Evolutionary conservation across 2,888 invertebrate genomes (phyloP).

Genomic region (Microplitis deprimator): DNA sequence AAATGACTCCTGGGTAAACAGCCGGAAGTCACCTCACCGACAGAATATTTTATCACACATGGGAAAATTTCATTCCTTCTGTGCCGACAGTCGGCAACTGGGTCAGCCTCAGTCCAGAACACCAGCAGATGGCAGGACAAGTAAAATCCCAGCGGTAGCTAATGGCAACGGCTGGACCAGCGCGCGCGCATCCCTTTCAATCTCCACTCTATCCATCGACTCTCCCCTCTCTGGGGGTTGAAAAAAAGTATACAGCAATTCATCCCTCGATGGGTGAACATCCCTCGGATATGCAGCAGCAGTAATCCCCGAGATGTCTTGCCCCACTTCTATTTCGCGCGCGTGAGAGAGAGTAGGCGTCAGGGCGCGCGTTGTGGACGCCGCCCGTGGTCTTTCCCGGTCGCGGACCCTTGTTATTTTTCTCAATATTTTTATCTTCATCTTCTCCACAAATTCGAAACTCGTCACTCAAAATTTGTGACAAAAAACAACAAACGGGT

Average conservation of each 20-base stretch:
- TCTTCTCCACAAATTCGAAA: background rate
- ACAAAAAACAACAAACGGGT: background rate
- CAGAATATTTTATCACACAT: too few relatives aligned
- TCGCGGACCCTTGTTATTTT: conserved; percentile 23
- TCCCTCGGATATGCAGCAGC: conserved; percentile 24
- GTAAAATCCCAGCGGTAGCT: conserved; percentile 8
- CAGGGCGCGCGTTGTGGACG: conserved; percentile 52
- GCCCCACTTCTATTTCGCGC: conserved; percentile 36
- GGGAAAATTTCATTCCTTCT: too few relatives aligned
- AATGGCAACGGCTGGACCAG: conserved; percentile 41
- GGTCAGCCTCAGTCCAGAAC: too few relatives aligned
- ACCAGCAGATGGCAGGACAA: background rate
- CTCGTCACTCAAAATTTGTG: background rate
- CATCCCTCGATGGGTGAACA: conserved; percentile 31
- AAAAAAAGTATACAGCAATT: background rate
- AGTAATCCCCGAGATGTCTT: conserved; percentile 36
- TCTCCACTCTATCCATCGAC: conserved; percentile 16
- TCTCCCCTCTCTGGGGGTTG: background rate
- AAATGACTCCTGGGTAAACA: too few relatives aligned
- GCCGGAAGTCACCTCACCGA: too few relatives aligned
- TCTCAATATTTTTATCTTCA: conserved; percentile 8
- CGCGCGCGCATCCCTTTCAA: conserved; percentile 33
- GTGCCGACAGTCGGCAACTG: too few relatives aligned
- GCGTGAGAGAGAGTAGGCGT: conserved; percentile 52
- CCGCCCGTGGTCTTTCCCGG: conserved; percentile 52